phyloP scores from a whole-genome alignment of 2,888 invertebrate genomes.

The Lasioglossum vierecki region DNA sequence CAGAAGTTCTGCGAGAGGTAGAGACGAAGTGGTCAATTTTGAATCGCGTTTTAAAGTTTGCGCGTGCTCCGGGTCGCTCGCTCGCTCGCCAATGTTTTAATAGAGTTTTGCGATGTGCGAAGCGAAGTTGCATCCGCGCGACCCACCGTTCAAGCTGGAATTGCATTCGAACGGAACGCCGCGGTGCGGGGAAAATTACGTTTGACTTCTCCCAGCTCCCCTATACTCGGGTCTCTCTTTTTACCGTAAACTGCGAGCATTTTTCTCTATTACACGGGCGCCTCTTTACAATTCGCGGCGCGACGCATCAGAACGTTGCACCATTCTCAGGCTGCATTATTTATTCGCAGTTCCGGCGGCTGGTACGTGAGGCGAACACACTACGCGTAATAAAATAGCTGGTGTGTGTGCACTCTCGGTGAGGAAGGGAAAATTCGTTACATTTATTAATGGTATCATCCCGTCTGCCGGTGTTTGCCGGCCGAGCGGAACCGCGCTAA shows the following conservation, averaged over 20 bases:
- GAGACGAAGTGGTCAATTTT: not conserved
- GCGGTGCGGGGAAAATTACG: not conserved
- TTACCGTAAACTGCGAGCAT: conserved; percentile 10
- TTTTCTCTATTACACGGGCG: conserved; percentile 39
- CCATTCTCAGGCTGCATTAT: conserved; percentile 38
- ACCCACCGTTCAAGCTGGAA: not conserved
- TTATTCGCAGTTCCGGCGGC: conserved; percentile 38
- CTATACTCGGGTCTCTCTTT: not conserved
- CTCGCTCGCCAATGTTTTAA: not conserved
- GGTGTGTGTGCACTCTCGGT: not conserved
- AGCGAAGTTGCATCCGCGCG: not conserved
- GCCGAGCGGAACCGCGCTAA: not conserved
- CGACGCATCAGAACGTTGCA: conserved; percentile 35
- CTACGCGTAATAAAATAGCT: conserved; percentile 40
- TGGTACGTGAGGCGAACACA: conserved; percentile 20
- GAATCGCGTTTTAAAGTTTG: not conserved
- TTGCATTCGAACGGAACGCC: conserved; percentile 10
- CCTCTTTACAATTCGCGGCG: conserved; percentile 34
- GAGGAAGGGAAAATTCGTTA: conserved; percentile 45
- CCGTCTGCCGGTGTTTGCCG: conserved; percentile 11
- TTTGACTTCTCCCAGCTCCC: not conserved
- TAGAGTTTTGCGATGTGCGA: not conserved
- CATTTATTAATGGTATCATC: conserved; percentile 51
- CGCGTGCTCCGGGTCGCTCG: not conserved
- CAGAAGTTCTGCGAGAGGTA: not conserved